Evolutionary conservation across 2,113 vertebrate genomes (phyloP).

Genomic region (Gopherus evgoodei): DNA sequence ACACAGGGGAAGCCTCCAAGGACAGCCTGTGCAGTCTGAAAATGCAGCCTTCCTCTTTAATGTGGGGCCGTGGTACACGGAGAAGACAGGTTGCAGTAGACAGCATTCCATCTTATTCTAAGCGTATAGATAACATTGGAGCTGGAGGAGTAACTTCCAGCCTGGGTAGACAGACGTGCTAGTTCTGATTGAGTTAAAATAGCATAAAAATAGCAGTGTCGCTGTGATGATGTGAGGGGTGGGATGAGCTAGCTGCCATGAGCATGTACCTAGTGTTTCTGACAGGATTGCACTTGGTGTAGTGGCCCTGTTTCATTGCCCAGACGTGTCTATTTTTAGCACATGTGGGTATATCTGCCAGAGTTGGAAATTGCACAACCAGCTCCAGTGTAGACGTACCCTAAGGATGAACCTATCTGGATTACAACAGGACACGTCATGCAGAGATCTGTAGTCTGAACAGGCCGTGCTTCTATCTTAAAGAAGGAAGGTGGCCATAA

Average conservation of each 20-base stretch:
- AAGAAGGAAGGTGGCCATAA: conserved; percentile 35
- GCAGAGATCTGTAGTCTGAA: neutral
- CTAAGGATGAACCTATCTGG: conserved; percentile 1
- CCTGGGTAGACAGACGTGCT: neutral
- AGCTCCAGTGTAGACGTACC: neutral
- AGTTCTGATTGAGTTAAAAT: neutral
- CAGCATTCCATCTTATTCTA: neutral
- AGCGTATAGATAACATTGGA: neutral
- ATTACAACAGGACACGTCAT: neutral
- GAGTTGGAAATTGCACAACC: neutral
- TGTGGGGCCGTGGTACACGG: neutral
- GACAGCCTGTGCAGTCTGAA: neutral
- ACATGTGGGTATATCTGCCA: neutral
- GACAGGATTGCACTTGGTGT: neutral
- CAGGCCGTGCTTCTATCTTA: conserved; percentile 26
- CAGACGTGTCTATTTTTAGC: neutral
- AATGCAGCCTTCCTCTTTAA: neutral
- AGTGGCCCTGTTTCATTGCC: too few relatives aligned
- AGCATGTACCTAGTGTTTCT: neutral
- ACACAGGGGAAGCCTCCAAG: neutral
- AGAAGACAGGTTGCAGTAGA: neutral
- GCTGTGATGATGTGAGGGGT: neutral
- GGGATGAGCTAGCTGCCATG: neutral
- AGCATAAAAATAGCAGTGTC: neutral
- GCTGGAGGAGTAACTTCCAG: neutral